Conservation (phyloP, 2,113 vertebrate genomes). For the Stegastes partitus region DNA sequence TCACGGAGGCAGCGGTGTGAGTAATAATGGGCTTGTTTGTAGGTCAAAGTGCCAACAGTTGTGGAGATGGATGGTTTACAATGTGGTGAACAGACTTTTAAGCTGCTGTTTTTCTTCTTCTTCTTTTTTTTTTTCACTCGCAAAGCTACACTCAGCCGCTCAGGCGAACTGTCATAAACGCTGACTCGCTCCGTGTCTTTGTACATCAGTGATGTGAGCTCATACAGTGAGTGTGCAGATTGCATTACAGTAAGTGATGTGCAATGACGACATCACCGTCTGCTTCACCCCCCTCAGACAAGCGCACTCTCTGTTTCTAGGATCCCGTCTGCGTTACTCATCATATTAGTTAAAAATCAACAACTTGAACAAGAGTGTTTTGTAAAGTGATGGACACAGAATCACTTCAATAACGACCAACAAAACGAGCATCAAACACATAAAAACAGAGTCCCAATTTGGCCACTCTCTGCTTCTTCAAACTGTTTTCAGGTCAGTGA, state of each 20-base stretch:
- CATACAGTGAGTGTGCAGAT: conserved; percentile 25
- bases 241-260: conserved; percentile 43
- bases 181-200: conserved; percentile 24
- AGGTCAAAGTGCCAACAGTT: neutral
- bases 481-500: too few species aligned
- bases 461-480: too few species aligned
- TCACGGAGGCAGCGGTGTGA: neutral
- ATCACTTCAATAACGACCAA: too few species aligned
- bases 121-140: neutral
- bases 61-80: neutral
- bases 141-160: neutral
- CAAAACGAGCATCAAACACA: too few species aligned
- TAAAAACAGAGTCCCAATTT: too few species aligned
- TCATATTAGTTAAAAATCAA: neutral
- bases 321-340: neutral
- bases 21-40: neutral
- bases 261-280: conserved; percentile 59
- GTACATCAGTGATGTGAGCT: neutral
- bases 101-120: neutral
- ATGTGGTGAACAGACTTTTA: neutral
- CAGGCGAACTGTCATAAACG: neutral
- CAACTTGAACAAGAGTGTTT: neutral
- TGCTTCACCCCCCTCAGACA: conserved; percentile 22
- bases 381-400: neutral
- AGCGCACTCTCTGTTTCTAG: neutral